Conservation (phyloP, 2,797 vertebrate species). For the Tragopan temminckii region DNA sequence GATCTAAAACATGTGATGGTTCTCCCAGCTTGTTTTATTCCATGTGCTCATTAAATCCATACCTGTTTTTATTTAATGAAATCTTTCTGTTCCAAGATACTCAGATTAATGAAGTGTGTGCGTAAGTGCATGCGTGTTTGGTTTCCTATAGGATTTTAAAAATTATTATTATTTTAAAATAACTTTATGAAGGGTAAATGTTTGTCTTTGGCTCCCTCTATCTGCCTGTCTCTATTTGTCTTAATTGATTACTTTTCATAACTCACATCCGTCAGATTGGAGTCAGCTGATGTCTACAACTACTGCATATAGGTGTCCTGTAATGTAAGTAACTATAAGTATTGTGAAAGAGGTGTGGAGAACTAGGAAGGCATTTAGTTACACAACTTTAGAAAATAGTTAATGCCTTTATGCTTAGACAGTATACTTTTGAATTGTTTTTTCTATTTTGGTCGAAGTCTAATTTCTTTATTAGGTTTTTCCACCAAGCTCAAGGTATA, state of each 20-base stretch:
- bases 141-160: neutral
- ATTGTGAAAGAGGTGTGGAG: neutral
- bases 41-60: slow-evolving; percentile 39
- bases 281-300: neutral
- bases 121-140: neutral
- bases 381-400: neutral
- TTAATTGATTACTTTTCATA: slow-evolving; percentile 22
- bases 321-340: slow-evolving; percentile 4
- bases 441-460: neutral
- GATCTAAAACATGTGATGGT: slow-evolving; percentile 59
- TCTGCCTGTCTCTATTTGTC: slow-evolving; percentile 49
- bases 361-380: neutral
- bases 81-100: slow-evolving; percentile 1
- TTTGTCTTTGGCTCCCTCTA: slow-evolving; percentile 78
- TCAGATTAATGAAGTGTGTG: slow-evolving; percentile 43
- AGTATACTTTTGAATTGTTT: neutral
- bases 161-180: slow-evolving; percentile 31
- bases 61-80: slow-evolving; percentile 60
- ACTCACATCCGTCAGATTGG: neutral
- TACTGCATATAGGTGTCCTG: neutral
- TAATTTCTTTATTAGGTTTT: neutral
- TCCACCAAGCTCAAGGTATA: neutral
- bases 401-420: neutral
- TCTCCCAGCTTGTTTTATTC: slow-evolving; percentile 44
- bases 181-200: slow-evolving; percentile 41